Percentiles rank a stretch among this genome's conserved stretches.
Evolutionary conservation across 2,888 invertebrate genomes (phyloP).

Genomic region (Falcaria lacertinaria): DNA sequence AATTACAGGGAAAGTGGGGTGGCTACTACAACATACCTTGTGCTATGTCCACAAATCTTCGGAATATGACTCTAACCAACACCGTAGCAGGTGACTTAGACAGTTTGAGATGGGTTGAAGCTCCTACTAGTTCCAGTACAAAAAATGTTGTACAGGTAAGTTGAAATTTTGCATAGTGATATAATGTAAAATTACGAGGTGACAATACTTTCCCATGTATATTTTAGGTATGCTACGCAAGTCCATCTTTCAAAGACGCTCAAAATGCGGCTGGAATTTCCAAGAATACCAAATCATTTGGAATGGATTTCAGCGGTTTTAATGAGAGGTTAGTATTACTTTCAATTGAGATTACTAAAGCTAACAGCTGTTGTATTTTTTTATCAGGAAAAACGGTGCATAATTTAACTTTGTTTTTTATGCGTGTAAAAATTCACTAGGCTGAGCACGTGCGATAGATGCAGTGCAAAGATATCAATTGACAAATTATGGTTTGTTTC

Average conservation of each 20-base stretch:
- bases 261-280: slow-evolving; percentile 23
- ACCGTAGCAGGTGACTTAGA: slow-evolving; percentile 84
- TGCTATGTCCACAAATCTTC: slow-evolving; percentile 20
- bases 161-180: too few species aligned
- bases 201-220: too few species aligned
- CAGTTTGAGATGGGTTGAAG: slow-evolving; percentile 84
- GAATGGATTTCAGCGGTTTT: slow-evolving; percentile 42
- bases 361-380: too few species aligned
- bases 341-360: too few species aligned
- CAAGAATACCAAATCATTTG: slow-evolving; percentile 17
- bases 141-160: slow-evolving; percentile 20
- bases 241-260: slow-evolving; percentile 26
- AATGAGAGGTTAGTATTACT: slow-evolving; percentile 23
- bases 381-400: too few species aligned
- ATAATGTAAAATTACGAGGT: too few species aligned
- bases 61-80: slow-evolving; percentile 82
- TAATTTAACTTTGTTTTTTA: too few species aligned
- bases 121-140: slow-evolving; percentile 8
- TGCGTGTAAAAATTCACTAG: too few species aligned
- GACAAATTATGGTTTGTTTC: too few species aligned
- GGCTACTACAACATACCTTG: slow-evolving; percentile 23
- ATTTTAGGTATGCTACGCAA: slow-evolving; percentile 34
- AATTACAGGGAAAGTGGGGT: slow-evolving; percentile 41
- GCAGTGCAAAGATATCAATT: too few species aligned
- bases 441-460: too few species aligned